Percentiles rank a stretch among this genome's conserved stretches.
These are phyloP conservation scores for Teleogryllus occipitalis DNA, from an alignment of 1,140 invertebrate species.

Conservation along the genomic window DNA sequence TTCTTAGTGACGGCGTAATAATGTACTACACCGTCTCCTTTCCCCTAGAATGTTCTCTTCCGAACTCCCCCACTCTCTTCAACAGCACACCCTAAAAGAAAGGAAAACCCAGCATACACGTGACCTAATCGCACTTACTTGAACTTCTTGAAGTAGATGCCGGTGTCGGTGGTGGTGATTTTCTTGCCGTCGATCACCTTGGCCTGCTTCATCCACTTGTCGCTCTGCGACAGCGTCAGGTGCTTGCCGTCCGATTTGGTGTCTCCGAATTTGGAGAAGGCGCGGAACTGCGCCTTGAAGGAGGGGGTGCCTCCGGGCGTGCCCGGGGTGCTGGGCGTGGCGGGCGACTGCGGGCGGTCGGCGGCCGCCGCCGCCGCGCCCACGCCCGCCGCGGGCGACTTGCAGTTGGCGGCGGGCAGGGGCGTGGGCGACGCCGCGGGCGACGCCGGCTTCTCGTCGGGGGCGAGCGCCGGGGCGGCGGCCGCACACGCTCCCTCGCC, in stretches of 20 bases:
- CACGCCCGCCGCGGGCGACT: not conserved
- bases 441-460: not conserved
- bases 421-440: not conserved
- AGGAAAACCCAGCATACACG: not conserved
- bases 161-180: slow-evolving; percentile 82
- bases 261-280: slow-evolving; percentile 63
- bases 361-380: not conserved
- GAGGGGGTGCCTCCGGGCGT: slow-evolving; percentile 7
- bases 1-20: too few species aligned
- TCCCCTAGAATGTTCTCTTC: too few species aligned
- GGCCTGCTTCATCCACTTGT: slow-evolving; percentile 94
- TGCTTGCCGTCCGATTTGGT: slow-evolving; percentile 75
- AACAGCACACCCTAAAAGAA: too few species aligned
- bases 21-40: too few species aligned
- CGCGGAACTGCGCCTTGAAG: slow-evolving; percentile 19
- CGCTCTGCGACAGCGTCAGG: slow-evolving; percentile 79
- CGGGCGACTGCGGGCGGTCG: not conserved
- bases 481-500: not conserved
- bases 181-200: slow-evolving; percentile 85
- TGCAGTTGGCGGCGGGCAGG: not conserved
- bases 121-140: slow-evolving; percentile 45
- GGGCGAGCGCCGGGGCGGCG: not conserved
- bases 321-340: slow-evolving; percentile 14
- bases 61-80: too few species aligned
- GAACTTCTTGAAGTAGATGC: slow-evolving; percentile 80